Conservation (phyloP, 2,113 vertebrate genomes). For the Misgurnus anguillicaudatus region DNA sequence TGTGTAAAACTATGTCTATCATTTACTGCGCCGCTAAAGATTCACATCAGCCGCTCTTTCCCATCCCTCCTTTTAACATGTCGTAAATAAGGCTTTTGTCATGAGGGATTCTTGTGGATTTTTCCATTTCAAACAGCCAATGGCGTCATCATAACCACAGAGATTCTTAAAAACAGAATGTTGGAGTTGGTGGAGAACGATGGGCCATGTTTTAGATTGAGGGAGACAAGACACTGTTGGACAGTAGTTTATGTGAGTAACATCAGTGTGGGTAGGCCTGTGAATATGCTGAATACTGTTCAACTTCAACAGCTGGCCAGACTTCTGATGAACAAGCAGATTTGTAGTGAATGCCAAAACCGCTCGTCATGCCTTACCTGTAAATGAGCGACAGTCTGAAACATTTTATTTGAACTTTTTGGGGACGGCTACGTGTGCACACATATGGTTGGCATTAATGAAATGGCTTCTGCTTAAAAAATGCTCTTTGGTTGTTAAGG, state of each 20-base stretch:
- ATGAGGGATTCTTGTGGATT: conserved; percentile 48
- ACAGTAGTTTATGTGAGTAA: conserved; percentile 19
- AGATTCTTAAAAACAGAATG: conserved; percentile 39
- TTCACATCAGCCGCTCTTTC: conserved; percentile 33
- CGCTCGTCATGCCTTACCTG: background rate
- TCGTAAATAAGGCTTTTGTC: conserved; percentile 31
- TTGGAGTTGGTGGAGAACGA: conserved; percentile 21
- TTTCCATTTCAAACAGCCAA: conserved; percentile 37
- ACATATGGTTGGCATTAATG: conserved; percentile 33
- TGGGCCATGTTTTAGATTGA: conserved; percentile 41
- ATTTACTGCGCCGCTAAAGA: conserved; percentile 26
- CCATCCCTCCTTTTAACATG: conserved; percentile 37
- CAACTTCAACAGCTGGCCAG: conserved; percentile 11
- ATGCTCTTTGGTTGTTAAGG: background rate
- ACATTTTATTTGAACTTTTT: conserved; percentile 15
- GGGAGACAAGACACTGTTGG: conserved; percentile 19
- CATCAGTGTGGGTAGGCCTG: background rate
- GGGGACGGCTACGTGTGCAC: background rate
- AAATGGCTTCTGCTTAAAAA: conserved; percentile 24
- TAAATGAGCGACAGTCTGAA: background rate
- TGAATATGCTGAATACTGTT: background rate
- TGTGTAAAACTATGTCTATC: conserved; percentile 25
- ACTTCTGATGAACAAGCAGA: conserved; percentile 13
- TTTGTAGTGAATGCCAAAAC: background rate
- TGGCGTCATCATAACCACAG: conserved; percentile 50